These are phyloP conservation scores for Oophaga pumilio DNA, from an alignment of 2,113 vertebrate genomes.

Conservation along the genomic window DNA sequence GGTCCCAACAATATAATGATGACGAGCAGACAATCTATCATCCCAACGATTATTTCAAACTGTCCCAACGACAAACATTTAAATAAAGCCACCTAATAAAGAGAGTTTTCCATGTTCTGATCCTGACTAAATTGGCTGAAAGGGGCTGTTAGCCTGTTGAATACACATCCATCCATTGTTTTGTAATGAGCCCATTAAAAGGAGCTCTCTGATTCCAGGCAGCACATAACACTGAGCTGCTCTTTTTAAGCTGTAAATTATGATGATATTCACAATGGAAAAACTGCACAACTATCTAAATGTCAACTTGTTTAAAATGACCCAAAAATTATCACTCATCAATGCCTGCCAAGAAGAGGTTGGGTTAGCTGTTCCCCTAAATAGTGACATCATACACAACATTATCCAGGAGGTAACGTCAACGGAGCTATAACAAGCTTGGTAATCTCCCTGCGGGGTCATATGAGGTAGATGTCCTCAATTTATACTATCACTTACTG, in stretches of 20 bases:
- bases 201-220: constrained; percentile 32
- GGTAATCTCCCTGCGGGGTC: background rate
- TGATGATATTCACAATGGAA: constrained; percentile 31
- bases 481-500: background rate
- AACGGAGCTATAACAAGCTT: background rate
- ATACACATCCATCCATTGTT: constrained; percentile 38
- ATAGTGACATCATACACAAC: background rate
- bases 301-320: background rate
- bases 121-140: constrained; percentile 34
- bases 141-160: constrained; percentile 38
- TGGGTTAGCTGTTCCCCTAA: background rate
- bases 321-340: background rate
- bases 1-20: constrained; percentile 10
- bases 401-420: background rate
- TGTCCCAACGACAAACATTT: background rate
- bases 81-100: constrained; percentile 30
- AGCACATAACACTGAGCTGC: constrained; percentile 17
- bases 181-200: constrained; percentile 48
- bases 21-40: constrained; percentile 7
- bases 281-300: background rate
- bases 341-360: no score
- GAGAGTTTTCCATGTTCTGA: constrained; percentile 33
- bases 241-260: constrained; percentile 34
- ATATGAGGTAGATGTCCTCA: background rate
- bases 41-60: constrained; percentile 25